Evolutionary conservation across 2,888 invertebrate genomes (phyloP), one percentile per base, ranked within the genome.

Genomic region (Polydrusus tereticollis): DNA sequence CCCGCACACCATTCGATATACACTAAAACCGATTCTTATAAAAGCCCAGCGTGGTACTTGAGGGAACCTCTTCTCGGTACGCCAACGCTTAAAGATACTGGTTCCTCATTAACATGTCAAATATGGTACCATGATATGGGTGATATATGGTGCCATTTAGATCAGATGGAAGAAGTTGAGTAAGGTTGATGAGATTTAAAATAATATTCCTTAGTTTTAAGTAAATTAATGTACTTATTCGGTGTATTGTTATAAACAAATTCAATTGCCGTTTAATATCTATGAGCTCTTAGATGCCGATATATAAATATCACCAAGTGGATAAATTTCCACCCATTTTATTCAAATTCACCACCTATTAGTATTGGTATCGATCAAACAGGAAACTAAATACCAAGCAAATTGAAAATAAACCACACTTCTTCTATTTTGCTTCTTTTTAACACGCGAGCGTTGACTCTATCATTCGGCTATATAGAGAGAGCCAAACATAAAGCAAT

Each of bases 101-200:
- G 73, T 70, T 70, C 70, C 74, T 71, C 71, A 74, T 74, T 74
- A 74, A 62, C 74, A 74, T 74, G 64, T 71, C 71, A 45, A 65
- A 69, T 52, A 64, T 20, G 26, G 57, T 59, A 33, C 43, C 41
- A 21, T 65, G 72, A 63, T 72, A 72, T 64, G 45, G 68, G 72
- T 72, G 68, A 68, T 60, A 62, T 72, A 67, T 72, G 66, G 67
- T 41, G 21, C 67, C 20, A 59, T 72, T 63, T 72, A 50, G 58
- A 47, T 58, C 45, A 50, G 38, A 59, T 58, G 38, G 18, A 18
- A 23, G 41, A 6, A 14, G 58, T 20, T 16, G 20, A 59, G 23
- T 21, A 59, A 14, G 14, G 23, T 16, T 8, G 1, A 23, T 43
- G 41, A 36, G 16, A 23, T 52, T 55, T 55, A 18, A 55, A 8